Evolutionary conservation across 2,888 invertebrate species (phyloP).

Genomic region (Drosophila vallismaia): DNA sequence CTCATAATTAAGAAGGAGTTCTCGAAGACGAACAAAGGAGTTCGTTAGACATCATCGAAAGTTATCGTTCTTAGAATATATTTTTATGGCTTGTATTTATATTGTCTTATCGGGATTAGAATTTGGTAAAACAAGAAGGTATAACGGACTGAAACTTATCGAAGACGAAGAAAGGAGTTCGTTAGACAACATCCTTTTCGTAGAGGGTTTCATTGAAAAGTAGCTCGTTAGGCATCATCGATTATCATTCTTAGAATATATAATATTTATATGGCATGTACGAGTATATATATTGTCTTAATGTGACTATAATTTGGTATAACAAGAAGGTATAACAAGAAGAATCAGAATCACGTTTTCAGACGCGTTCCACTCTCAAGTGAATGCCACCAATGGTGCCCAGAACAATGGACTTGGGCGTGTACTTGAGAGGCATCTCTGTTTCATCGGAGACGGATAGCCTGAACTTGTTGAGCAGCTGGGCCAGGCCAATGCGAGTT

Average conservation of each 20-base stretch:
- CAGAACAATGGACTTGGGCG: slow-evolving; percentile 52
- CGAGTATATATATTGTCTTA: background rate
- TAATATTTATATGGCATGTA: background rate
- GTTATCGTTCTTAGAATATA: too few relatives aligned
- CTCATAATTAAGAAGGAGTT: too few relatives aligned
- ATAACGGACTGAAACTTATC: slow-evolving; percentile 83
- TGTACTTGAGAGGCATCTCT: slow-evolving; percentile 59
- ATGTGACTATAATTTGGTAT: background rate
- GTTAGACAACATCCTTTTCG: too few relatives aligned
- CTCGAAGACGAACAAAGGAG: too few relatives aligned
- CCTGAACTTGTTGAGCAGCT: slow-evolving; percentile 72
- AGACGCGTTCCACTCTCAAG: slow-evolving; percentile 43
- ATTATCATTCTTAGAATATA: background rate
- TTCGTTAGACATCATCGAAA: background rate
- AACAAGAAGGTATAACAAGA: background rate
- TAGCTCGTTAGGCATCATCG: background rate
- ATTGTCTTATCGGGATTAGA: background rate
- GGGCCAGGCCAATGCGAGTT: slow-evolving; percentile 70
- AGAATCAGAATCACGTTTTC: background rate
- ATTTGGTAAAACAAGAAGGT: background rate
- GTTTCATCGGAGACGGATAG: slow-evolving; percentile 67
- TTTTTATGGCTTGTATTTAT: background rate
- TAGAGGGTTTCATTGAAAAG: too few relatives aligned
- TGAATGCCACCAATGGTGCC: slow-evolving; percentile 59
- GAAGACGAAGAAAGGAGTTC: slow-evolving; percentile 79